Evolutionary conservation across 2,113 vertebrate species (phyloP), one percentile per base, ranked within the genome.

Genomic region (Nannobrachium achirus): DNA sequence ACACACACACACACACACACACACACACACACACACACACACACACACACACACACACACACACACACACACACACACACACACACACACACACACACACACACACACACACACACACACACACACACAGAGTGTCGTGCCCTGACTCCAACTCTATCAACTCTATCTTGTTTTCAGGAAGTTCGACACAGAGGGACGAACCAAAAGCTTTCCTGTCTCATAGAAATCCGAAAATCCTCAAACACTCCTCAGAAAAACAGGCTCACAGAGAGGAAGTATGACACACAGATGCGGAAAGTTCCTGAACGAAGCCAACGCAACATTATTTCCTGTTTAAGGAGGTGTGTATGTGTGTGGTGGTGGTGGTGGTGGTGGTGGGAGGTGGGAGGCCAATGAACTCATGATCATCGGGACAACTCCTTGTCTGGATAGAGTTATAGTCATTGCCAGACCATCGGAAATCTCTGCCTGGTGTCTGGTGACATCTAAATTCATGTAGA

Each of bases 231-330:
- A 66, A n/a, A 45, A 63, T 76, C 68, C 75, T 80, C 73, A 58
- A 60, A 18, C 10, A 66, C 67, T 82, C 78, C 67, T 75, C 46
- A 66, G 45, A 85, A 82, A 57, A 86, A 83, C 80, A 86, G 51
- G 0, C 6, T 0, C 15, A 13, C 64, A 50, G 74, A 74, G 61
- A 84, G 89, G 86, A 90, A 90, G 75, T 57, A 2, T 86, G 84
- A 84, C 87, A 82, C 65, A 49, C 44, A 83, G 25, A 33, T 33
- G 25, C 25, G 79, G 86, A 90, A 86, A 85, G 81, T 86, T 87
- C 81, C 76, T 45, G 63, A 48, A 33, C 9, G 18, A 70, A 56
- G 64, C 48, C 56, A 80, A 79, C 71, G 76, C 50, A 63, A 69
- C 70, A n/a, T 52, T 1, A 66, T 60, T 86, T 87, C 80, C 88